Percentiles rank a stretch among this genome's conserved stretches.
phyloP scores from a whole-genome alignment of 2,113 vertebrate species.

The Microtus richardsoni region DNA sequence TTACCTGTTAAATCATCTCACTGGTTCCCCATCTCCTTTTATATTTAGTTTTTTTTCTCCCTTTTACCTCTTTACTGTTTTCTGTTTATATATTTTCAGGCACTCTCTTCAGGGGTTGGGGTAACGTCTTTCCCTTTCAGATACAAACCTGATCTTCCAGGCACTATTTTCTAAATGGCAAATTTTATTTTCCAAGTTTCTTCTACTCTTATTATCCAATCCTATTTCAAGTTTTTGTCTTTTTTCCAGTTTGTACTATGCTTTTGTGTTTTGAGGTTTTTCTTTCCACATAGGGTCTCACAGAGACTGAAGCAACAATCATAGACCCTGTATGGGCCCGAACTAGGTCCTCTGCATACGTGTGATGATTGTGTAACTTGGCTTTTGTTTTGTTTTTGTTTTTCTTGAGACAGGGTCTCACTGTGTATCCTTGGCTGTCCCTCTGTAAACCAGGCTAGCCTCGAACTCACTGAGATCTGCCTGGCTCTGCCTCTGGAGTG shows the following conservation, averaged over 20 bases:
- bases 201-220: not conserved
- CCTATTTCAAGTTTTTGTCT: not conserved
- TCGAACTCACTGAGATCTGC: not conserved
- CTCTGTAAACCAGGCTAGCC: not conserved
- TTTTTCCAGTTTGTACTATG: not conserved
- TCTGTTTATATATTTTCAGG: not conserved
- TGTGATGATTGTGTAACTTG: not conserved
- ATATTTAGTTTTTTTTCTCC: not conserved
- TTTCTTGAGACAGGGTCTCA: not conserved
- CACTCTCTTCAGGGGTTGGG: not conserved
- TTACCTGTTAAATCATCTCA: not conserved
- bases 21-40: not conserved
- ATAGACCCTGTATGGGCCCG: not conserved
- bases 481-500: not conserved
- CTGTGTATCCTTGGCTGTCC: not conserved
- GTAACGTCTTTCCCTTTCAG: not conserved
- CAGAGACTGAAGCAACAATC: not conserved
- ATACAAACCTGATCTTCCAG: not conserved
- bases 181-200: not conserved
- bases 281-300: not conserved
- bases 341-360: not conserved
- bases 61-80: not conserved
- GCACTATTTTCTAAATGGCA: conserved; percentile 6
- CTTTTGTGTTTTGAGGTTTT: not conserved
- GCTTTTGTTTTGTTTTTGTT: not conserved